These are phyloP conservation scores for Coreius guichenoti DNA, from an alignment of 2,797 vertebrate genomes.

Conservation along the genomic window DNA sequence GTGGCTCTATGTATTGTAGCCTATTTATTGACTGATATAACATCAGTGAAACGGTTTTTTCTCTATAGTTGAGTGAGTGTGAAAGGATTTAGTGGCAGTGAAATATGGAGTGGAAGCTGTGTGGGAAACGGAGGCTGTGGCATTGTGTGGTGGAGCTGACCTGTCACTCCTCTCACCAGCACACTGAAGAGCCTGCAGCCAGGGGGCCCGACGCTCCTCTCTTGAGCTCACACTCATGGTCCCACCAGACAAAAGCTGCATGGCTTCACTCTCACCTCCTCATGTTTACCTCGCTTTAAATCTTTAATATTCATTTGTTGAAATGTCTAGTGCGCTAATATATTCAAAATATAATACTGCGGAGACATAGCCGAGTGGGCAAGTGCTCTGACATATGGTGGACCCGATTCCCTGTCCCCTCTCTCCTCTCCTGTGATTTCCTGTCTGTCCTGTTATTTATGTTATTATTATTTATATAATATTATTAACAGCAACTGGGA, in stretches of 20 bases:
- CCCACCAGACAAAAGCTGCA: slow-evolving; percentile 1
- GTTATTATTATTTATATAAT: too few species aligned
- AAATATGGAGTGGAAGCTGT: slow-evolving; percentile 34
- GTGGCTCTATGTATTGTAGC: not conserved
- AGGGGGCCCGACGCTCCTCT: slow-evolving; percentile 30
- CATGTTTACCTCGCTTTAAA: not conserved
- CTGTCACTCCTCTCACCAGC: slow-evolving; percentile 39
- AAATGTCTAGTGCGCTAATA: not conserved
- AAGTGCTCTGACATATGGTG: not conserved
- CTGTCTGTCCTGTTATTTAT: not conserved
- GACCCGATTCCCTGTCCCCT: too few species aligned
- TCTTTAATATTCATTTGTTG: not conserved
- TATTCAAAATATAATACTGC: not conserved
- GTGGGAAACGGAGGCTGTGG: slow-evolving; percentile 46
- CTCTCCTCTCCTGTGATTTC: not conserved
- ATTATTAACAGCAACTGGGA: too few species aligned
- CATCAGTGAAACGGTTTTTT: not conserved
- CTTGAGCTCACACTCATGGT: slow-evolving; percentile 28
- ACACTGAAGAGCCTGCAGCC: slow-evolving; percentile 45
- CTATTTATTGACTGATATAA: not conserved
- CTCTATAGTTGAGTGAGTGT: not conserved
- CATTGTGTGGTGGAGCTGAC: slow-evolving; percentile 48
- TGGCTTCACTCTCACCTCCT: not conserved
- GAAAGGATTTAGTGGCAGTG: slow-evolving; percentile 19
- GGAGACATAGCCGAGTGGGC: not conserved